Evolutionary conservation across 2,797 vertebrate genomes (phyloP), one percentile per base, ranked within the genome.

Genomic region (Potorous gilbertii): DNA sequence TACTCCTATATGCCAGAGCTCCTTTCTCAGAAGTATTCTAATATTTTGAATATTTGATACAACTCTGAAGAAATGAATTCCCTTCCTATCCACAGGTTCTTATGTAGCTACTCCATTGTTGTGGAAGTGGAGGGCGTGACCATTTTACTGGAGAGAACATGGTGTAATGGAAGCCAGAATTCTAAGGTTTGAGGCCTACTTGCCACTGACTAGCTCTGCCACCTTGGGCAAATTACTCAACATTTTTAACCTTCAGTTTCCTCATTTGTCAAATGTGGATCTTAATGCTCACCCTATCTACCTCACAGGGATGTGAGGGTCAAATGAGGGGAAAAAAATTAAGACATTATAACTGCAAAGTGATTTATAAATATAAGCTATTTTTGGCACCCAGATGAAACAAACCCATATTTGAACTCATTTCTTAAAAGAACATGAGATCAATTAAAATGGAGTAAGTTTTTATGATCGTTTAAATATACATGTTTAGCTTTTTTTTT

Each of bases 391-490:
- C 4, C 95, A 55, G 56, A 57, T 95, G 92, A 27, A 94, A 93
- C 24, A 94, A 54, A 12, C 54, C 46, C 93, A 62, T 90, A 28
- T 96, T 50, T 81, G 24, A 92, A 29, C 40, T 11, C 27, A 12
- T 3, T 40, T 56, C 93, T 93, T 94, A 14, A 94, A 94, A 97
- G 62, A 93, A 90, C 1, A 74, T 94, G 74, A 87, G 50, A 6
- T 90, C 6, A 96, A 40, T 92, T 94, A 95, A 74, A 95, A 54
- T n/a, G 6, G 5, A 34, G 54, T 89, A 91, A 93, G 90, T 92
- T 55, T 91, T 90, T 57, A 54, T 91, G 29, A 93, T 94, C 4
- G 94, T 96, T 95, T 55, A 93, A 93, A 91, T 91, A 52, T 91
- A 54, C 81, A 90, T 87, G 91, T 91, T 54, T 87, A 28, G 5